Percentiles rank a stretch among this genome's conserved stretches.
phyloP scores from a whole-genome alignment of 2,888 invertebrate genomes.

The Lacanobia oleracea region DNA sequence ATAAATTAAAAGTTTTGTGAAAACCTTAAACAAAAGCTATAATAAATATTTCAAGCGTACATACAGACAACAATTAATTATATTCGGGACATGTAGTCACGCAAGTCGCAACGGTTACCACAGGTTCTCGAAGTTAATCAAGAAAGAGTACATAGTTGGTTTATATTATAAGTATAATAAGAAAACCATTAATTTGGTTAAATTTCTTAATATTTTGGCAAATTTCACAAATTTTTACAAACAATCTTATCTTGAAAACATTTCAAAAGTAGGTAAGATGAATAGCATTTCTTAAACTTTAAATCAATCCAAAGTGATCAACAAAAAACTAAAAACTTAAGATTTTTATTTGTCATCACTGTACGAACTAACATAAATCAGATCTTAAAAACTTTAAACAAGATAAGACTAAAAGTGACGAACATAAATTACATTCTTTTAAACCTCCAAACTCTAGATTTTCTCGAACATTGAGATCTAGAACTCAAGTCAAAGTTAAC shows the following conservation, averaged over 20 bases:
- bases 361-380: conserved; percentile 32
- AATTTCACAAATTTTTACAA: background rate
- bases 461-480: conserved; percentile 1
- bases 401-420: conserved; percentile 33
- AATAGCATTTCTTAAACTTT: conserved; percentile 12
- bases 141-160: too few relatives aligned
- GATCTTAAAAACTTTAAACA: conserved; percentile 27
- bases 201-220: too few relatives aligned
- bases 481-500: too few relatives aligned
- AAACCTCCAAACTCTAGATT: background rate
- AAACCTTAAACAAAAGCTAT: conserved; percentile 48
- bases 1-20: background rate
- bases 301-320: conserved; percentile 15
- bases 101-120: conserved; percentile 61
- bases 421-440: conserved; percentile 32
- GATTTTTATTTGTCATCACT: conserved; percentile 25
- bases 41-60: conserved; percentile 71
- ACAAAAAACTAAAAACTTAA: conserved; percentile 35
- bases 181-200: background rate
- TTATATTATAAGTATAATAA: too few relatives aligned
- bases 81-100: conserved; percentile 58
- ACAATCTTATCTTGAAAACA: background rate
- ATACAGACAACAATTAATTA: conserved; percentile 61
- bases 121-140: conserved; percentile 48
- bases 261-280: background rate